Base-by-base conservation (phyloP, 2,113 vertebrate species). In the Cryptoleucopteryx plumbea region DNA sequence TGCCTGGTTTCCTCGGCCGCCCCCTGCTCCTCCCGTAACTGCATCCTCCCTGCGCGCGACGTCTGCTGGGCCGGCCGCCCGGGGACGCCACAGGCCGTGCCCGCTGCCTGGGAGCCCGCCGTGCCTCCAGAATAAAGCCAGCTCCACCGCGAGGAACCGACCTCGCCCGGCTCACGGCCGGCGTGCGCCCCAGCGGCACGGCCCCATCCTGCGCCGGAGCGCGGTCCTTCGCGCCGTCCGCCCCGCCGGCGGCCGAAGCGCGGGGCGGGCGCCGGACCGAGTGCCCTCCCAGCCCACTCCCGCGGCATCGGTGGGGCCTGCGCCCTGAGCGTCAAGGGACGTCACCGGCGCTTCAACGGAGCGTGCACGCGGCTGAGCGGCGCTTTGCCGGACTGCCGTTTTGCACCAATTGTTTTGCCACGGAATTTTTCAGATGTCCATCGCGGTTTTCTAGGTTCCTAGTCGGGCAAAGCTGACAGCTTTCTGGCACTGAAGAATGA, bases 181-280 rank as follows among this genome's bases (percentile, higher is more conserved):
- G n/a, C n/a, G n/a, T n/a, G n/a, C n/a, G n/a, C n/a, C n/a, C n/a
- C n/a, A n/a, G n/a, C n/a, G n/a, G n/a, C n/a, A n/a, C n/a, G n/a
- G n/a, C n/a, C n/a, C n/a, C n/a, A n/a, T n/a, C n/a, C n/a, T n/a
- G n/a, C n/a, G n/a, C 4, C 50, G 5, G 11, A 2, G 1, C 56
- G 4, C 0, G 0, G 13, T 3, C 10, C 15, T 45, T 19, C 9
- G 4, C 13, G 21, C 21, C 15, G 10, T 34, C 1, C 2, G 12
- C 40, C 40, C 40, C 40, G 36, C 36, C 8, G 36, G 36, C 36
- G 36, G 36, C 36, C 36, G 36, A 36, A 36, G 36, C 36, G 40
- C 40, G 55, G 11, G 4, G 48, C 26, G 45, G 11, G 4, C 3
- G 5, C 56, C 19, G 14, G 11, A 32, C 50, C 53, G 42, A 45